These are phyloP conservation scores for Pituophis catenifer DNA, from an alignment of 2,113 vertebrate genomes.

Conservation along the genomic window DNA sequence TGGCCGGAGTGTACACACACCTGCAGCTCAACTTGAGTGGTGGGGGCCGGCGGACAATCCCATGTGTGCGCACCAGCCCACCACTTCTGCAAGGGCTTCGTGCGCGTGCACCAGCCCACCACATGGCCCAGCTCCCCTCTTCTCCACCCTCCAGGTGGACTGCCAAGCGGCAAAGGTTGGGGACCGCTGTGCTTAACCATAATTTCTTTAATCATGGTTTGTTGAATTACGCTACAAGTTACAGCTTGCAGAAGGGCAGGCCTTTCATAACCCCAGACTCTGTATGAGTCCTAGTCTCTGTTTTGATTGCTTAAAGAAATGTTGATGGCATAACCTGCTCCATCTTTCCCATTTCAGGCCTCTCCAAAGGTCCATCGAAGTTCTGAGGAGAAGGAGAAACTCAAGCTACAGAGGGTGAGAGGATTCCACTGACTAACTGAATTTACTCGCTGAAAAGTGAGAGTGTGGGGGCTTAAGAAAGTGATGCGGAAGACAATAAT, in stretches of 20 bases:
- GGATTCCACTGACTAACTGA: slow-evolving; percentile 1
- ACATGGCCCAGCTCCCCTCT: no score
- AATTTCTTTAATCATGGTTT: background rate
- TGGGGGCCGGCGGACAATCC: no score
- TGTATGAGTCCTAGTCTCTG: no score
- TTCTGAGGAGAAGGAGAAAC: slow-evolving; percentile 70
- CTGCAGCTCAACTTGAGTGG: no score
- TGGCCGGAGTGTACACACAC: no score
- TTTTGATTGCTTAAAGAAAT: background rate
- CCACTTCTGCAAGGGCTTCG: no score
- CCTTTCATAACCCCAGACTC: background rate
- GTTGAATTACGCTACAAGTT: background rate
- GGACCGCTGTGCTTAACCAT: background rate
- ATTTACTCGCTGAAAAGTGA: background rate
- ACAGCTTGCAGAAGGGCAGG: background rate
- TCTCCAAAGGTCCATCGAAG: slow-evolving; percentile 56
- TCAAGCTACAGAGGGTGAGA: slow-evolving; percentile 72
- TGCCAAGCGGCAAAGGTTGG: no score
- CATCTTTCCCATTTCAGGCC: slow-evolving; percentile 58
- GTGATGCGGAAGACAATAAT: background rate
- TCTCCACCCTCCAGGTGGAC: no score
- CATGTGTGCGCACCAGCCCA: no score
- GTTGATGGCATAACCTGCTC: background rate
- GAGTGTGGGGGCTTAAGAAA: background rate
- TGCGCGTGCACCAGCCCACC: no score